Percentiles rank a stretch among this genome's conserved stretches.
phyloP scores from a whole-genome alignment of 2,797 vertebrate genomes.

The Siniperca obscura region DNA sequence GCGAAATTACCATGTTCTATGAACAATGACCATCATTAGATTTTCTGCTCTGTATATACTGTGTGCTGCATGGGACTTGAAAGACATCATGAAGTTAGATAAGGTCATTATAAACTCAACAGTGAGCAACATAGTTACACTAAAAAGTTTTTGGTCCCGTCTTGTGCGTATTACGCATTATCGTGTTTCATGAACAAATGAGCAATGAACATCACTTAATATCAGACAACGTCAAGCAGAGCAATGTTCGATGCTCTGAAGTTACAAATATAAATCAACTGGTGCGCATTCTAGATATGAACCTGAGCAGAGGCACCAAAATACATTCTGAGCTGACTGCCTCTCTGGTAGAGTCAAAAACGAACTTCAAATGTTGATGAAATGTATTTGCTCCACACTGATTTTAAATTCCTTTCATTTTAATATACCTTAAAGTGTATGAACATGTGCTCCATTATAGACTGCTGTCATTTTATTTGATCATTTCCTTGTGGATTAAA shows the following conservation, averaged over 20 bases:
- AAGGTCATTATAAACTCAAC: neutral
- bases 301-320: neutral
- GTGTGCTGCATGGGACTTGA: neutral
- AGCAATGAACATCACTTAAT: neutral
- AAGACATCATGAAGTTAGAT: neutral
- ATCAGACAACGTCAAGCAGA: neutral
- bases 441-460: neutral
- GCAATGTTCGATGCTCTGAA: neutral
- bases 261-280: too few species aligned
- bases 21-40: neutral
- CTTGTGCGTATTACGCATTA: constrained; percentile 9
- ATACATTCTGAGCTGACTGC: neutral
- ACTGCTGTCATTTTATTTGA: neutral
- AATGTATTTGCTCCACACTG: neutral
- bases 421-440: too few species aligned
- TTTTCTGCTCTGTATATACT: neutral
- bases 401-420: neutral
- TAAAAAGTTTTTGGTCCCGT: neutral
- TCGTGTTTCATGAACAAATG: neutral
- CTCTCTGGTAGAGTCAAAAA: neutral
- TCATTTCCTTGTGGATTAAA: neutral
- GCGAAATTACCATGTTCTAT: fast-evolving
- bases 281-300: neutral
- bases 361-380: neutral
- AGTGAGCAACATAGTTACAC: too few species aligned